Evolutionary conservation across 2,888 invertebrate genomes (phyloP), one percentile per base, ranked within the genome.

Genomic region (Tiliacea citrago): DNA sequence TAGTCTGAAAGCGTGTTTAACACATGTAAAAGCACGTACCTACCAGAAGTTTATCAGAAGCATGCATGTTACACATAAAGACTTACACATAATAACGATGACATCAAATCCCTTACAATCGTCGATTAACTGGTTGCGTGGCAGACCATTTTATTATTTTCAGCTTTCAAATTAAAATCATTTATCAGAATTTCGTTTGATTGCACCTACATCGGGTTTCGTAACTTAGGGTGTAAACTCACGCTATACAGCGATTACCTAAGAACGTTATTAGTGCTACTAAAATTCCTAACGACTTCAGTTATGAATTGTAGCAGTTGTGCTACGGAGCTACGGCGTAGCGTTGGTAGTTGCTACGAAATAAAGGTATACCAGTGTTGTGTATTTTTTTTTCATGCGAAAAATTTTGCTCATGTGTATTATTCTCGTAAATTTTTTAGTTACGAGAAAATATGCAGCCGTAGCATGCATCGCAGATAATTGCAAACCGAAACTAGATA

Each of bases 161-260:
- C 68, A 75, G 71, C 70, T 63, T 79, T 81, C 72, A 81, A 82
- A 84, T 83, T 84, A 75, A 83, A 84, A 67, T 81, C 39, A 86
- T 87, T 83, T 85, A 82, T 86, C 71, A 80, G 68, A 87, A 83
- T 82, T 84, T 82, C 70, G 74, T 82, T 78, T 76, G 74, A 77
- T 78, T 73, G 77, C 79, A 82, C 80, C 75, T 13, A 47, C 45
- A 81, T 81, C 83, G 77, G 68, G 77, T 77, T 83, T 83, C 80
- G 74, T 81, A 83, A 68, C 75, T 68, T 89, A 83, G 81, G 76
- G 86, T 77, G 72, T 73, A 63, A 55, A 74, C 74, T 81, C 91
- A 91, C 90, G 91, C 91, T 73, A 91, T 88, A 62, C 72, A 73
- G 83, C 85, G 83, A 90, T 91, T 89, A 91, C 78, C 77, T 75